Conservation (phyloP, 2,113 vertebrate genomes). For the Crotalus viridis region DNA sequence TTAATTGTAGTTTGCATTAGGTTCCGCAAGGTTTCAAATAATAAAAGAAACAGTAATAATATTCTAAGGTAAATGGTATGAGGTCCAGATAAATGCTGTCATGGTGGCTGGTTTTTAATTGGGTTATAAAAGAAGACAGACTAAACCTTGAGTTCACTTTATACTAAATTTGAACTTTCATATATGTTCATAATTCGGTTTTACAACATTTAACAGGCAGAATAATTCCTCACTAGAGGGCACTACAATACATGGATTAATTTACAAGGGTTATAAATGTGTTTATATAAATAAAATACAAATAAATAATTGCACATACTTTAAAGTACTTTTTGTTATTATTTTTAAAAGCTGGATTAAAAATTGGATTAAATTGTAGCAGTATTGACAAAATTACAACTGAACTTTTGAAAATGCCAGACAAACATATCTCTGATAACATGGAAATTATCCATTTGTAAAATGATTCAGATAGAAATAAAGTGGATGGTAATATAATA, state of each 20-base stretch:
- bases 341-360: not conserved
- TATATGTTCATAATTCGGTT: not conserved
- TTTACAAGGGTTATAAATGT: not conserved
- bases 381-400: not conserved
- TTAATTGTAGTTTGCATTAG: not conserved
- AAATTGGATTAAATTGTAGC: not conserved
- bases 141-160: not conserved
- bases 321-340: not conserved
- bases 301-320: not conserved
- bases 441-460: not conserved
- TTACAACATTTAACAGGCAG: not conserved
- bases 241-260: constrained; percentile 31
- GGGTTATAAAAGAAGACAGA: not conserved
- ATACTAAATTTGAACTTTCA: not conserved
- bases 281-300: not conserved
- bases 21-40: not conserved
- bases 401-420: not conserved
- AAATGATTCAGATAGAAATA: not conserved
- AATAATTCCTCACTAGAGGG: constrained; percentile 65
- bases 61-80: not conserved
- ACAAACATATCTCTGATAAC: not conserved
- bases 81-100: not conserved
- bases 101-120: not conserved
- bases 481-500: not conserved
- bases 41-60: not conserved